Base-by-base conservation (phyloP, 1,140 invertebrate genomes). In the Olivierus martensii region DNA sequence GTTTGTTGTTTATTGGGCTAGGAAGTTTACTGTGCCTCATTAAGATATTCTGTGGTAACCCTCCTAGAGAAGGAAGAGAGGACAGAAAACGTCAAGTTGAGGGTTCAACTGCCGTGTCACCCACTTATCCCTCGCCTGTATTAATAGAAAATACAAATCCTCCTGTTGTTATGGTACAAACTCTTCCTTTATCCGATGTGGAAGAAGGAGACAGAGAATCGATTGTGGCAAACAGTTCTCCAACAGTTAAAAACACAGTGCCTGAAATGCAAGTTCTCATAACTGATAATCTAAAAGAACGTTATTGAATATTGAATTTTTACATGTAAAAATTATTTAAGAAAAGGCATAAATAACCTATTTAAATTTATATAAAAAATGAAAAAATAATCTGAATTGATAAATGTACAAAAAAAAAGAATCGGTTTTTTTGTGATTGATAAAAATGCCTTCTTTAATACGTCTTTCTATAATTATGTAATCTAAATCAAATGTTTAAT, bases 201-300 rank as follows among this genome's bases (percentile, higher is more conserved):
- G 39, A 41, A 5, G 39, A 41, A 6, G 17, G 39, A 6, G 39
- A 18, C 9, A 41, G 39, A 18, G 14, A 41, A n/a, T 15, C 14
- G 14, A 41, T 41, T 18, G 14, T 15, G 14, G 42, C 50, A 39
- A 56, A 52, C 45, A 28, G 35, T 18, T 49, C 46, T 19, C 55
- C 55, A 51, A 56, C 51, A 46, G 52, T 50, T 42, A 50, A 52
- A 49, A 56, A 56, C 55, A 56, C 50, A 50, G 52, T 56, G 52
- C 55, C 55, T 14, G 55, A 56, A 41, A 56, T 52, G 50, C 55
- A 56, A 42, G 55, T 56, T 41, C 52, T 56, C 50, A 56, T 56
- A 50, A 52, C 51, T 41, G 28, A 28, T 28, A 28, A 28, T 9
- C 9, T 28, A 28, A 28, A 28, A 28, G 28, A 28, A 28, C 28